Base-by-base conservation (phyloP, 2,888 invertebrate species). In the Litoditis marina region DNA sequence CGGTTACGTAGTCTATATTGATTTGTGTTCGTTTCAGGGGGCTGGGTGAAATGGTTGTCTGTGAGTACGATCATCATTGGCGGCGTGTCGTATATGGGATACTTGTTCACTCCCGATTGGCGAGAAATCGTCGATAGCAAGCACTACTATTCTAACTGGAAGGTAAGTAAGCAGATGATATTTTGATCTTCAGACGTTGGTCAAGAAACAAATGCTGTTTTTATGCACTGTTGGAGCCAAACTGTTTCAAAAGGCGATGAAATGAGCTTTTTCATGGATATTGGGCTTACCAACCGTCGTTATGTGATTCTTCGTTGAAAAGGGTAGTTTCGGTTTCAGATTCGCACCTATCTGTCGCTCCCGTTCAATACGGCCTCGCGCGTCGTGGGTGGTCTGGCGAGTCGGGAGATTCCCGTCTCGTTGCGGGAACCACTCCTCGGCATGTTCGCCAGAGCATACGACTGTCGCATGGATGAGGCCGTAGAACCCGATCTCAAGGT, bases 101-200 rank as follows among this genome's bases (percentile, higher is more conserved):
- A 77, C 28, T 59, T 78, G n/a, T 66, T 73, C 51, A 73, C 73
- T 2, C 76, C 79, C 27, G 79, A 80, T 51, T 74, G 73, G 71
- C 46, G 80, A 22, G 70, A 74, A 19, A 67, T 74, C 54, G 65
- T 68, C 11, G 81, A 81, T 59, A 74, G 73, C n/a, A 63, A 67
- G 54, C 81, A 81, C 59, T 81, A 82, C 63, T 81, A 81, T 64
- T 71, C 76, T 34, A 74, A 81, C 59, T 80, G 78, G 79, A 76
- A 78, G 76, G 79, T 81, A 46, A 28, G 68, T n/a, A n/a, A n/a
- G n/a, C n/a, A n/a, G n/a, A n/a, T n/a, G n/a, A n/a, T n/a, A n/a
- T n/a, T n/a, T n/a, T n/a, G n/a, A n/a, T n/a, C n/a, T n/a, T n/a
- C n/a, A n/a, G n/a, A n/a, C n/a, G n/a, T n/a, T n/a, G n/a, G n/a